phyloP scores from a whole-genome alignment of 2,113 vertebrate genomes.

The Varanus salvator region DNA sequence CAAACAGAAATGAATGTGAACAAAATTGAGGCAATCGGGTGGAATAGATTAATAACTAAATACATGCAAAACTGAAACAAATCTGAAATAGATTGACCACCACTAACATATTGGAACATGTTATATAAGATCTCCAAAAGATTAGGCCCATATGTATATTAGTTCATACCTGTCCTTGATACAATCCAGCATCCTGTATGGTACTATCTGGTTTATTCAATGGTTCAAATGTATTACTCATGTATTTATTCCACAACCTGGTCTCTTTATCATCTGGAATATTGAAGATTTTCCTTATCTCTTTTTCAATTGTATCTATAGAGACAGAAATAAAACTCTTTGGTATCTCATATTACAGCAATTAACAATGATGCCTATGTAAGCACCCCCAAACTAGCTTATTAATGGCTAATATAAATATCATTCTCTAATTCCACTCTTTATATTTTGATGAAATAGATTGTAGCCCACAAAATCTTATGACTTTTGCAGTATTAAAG shows the following conservation, averaged over 20 bases:
- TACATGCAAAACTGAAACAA: too few species aligned
- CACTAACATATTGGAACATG: neutral
- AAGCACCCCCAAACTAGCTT: too few species aligned
- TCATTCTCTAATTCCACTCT: too few species aligned
- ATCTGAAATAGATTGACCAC: too few species aligned
- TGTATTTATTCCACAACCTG: constrained; percentile 98
- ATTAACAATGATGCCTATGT: neutral
- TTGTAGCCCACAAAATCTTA: too few species aligned
- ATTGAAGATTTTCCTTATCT: constrained; percentile 97
- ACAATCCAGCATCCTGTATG: constrained; percentile 97
- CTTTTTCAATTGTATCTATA: constrained; percentile 95
- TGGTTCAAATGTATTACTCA: constrained; percentile 99
- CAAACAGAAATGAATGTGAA: too few species aligned
- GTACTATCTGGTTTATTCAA: constrained; percentile 98
- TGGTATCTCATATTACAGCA: neutral
- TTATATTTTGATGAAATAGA: too few species aligned
- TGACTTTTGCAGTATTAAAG: too few species aligned
- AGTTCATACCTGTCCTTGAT: constrained; percentile 94
- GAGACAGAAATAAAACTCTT: constrained; percentile 40
- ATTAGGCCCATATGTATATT: constrained; percentile 24
- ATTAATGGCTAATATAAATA: too few species aligned
- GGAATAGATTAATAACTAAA: too few species aligned
- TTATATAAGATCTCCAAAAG: neutral
- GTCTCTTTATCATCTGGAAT: constrained; percentile 97
- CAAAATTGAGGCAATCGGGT: too few species aligned